Evolutionary conservation across 2,113 vertebrate species (phyloP).

Genomic region (Phycodurus eques): DNA sequence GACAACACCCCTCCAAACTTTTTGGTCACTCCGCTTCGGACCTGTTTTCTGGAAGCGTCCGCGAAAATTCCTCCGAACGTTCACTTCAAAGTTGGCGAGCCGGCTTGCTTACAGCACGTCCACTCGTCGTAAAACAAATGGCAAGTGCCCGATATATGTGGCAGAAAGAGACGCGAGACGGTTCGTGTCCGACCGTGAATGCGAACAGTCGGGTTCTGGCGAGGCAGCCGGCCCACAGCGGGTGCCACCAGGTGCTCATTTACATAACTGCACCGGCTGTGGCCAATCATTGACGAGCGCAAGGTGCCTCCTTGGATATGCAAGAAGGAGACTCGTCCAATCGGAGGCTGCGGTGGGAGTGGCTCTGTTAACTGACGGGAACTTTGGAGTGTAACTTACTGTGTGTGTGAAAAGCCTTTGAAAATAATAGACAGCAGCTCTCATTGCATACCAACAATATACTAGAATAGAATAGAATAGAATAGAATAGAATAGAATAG

Average conservation of each 20-base stretch:
- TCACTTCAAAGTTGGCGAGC: neutral
- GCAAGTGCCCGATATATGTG: neutral
- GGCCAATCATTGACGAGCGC: constrained; percentile 65
- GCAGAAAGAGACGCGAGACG: neutral
- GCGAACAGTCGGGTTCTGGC: constrained; percentile 11
- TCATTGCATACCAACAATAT: constrained; percentile 43
- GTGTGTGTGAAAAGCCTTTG: neutral
- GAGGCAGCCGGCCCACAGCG: constrained; percentile 45
- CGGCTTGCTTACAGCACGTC: neutral
- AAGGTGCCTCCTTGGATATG: constrained; percentile 70
- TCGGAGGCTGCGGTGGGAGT: constrained; percentile 50
- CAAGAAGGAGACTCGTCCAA: constrained; percentile 52
- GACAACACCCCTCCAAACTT: neutral
- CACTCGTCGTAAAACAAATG: too few species aligned
- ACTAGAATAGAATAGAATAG: neutral
- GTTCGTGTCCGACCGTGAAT: constrained; percentile 4
- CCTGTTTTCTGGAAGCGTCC: neutral
- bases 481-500: neutral
- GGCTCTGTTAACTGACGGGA: constrained; percentile 27
- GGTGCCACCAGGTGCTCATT: constrained; percentile 79
- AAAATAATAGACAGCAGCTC: constrained; percentile 20
- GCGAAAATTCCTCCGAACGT: neutral
- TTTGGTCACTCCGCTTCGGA: neutral
- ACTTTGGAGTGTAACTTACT: neutral
- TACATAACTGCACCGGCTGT: constrained; percentile 73